Evolutionary conservation across 2,113 vertebrate genomes (phyloP).

Genomic region (Calyptommatus sinebrachiatus): DNA sequence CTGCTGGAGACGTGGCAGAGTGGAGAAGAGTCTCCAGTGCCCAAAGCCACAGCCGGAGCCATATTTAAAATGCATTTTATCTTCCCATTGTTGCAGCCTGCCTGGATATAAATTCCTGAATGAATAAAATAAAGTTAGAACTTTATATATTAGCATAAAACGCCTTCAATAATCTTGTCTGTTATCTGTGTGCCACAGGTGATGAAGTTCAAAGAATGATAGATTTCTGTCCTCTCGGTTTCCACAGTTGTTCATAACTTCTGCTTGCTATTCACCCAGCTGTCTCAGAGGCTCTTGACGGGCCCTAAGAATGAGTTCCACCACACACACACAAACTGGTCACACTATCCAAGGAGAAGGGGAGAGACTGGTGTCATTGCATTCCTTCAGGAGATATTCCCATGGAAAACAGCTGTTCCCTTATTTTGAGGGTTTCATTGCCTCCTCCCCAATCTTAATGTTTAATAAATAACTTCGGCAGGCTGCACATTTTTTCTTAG

Average conservation of each 20-base stretch:
- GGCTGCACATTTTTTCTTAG: background rate
- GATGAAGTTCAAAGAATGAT: background rate
- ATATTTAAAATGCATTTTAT: too few relatives aligned
- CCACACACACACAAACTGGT: too few relatives aligned
- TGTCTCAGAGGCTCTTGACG: conserved; percentile 1
- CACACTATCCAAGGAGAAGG: background rate
- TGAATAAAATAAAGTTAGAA: too few relatives aligned
- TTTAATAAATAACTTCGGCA: background rate
- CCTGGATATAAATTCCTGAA: too few relatives aligned
- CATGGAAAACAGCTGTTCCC: conserved; percentile 26
- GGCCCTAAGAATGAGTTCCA: background rate
- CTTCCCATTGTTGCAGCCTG: too few relatives aligned
- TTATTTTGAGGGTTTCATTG: background rate
- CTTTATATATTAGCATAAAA: too few relatives aligned
- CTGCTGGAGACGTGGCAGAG: too few relatives aligned
- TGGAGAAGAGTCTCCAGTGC: too few relatives aligned
- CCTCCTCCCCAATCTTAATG: background rate
- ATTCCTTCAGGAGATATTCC: conserved; percentile 15
- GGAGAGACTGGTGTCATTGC: background rate
- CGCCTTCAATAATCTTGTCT: background rate
- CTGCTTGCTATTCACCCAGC: background rate
- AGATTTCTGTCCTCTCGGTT: background rate
- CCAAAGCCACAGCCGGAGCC: too few relatives aligned
- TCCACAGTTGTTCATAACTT: conserved; percentile 2
- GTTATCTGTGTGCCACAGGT: background rate